A percentile compares a stretch with the other conserved stretches of the same genome.
Evolutionary conservation across 2,888 invertebrate species (phyloP).

Genomic region (Xylophagus ater): DNA sequence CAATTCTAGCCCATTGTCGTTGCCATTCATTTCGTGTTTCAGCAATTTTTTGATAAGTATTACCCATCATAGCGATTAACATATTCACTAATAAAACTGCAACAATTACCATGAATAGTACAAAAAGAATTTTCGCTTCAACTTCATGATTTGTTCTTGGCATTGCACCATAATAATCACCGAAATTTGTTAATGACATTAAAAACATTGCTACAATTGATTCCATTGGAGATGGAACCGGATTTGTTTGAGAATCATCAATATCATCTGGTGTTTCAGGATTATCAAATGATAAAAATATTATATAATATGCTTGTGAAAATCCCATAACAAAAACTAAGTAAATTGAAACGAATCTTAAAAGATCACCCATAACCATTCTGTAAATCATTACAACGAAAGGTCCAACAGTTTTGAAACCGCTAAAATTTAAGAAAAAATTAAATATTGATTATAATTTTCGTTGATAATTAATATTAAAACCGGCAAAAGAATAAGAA

Average conservation of each 20-base stretch:
- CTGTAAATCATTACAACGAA: conserved; percentile 99
- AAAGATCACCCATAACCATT: conserved; percentile 93
- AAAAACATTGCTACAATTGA: conserved; percentile 96
- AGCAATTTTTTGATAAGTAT: conserved; percentile 95
- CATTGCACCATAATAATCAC: conserved; percentile 86
- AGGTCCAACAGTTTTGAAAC: conserved; percentile 95
- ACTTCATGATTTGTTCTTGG: conserved; percentile 78
- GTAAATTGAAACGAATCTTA: conserved; percentile 93
- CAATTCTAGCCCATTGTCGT: conserved; percentile 94
- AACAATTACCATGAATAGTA: conserved; percentile 96
- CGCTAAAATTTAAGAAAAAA: conserved; percentile 49
- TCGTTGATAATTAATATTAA: conserved; percentile 17
- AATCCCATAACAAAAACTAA: conserved; percentile 95
- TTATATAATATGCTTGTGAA: conserved; percentile 91
- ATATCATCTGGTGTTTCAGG: conserved; percentile 71
- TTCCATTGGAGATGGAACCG: conserved; percentile 85
- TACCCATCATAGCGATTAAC: conserved; percentile 99
- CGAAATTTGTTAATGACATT: conserved; percentile 95
- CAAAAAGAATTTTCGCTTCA: conserved; percentile 84
- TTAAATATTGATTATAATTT: background rate
- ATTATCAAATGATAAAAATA: conserved; percentile 79
- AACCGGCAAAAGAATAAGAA: conserved; percentile 96
- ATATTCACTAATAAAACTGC: conserved; percentile 92
- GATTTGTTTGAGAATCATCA: conserved; percentile 71
- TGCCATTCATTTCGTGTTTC: conserved; percentile 98